Percentiles rank a stretch among this genome's conserved stretches.
Conservation (phyloP, 2,888 invertebrate species). For the Caenorhabditis sinica region DNA sequence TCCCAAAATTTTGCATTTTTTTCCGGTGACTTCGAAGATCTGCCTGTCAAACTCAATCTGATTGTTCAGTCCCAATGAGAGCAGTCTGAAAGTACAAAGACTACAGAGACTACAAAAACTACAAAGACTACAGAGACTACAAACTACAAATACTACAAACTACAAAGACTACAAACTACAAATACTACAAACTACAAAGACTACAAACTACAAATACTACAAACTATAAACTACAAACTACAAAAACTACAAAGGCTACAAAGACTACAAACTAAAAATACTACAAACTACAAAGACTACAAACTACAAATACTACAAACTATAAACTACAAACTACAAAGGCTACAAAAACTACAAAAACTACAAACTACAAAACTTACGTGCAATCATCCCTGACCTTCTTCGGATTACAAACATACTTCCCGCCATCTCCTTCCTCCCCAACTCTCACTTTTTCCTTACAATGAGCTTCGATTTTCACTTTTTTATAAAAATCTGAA, state of each 20-base stretch:
- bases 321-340: neutral
- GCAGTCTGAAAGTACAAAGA: constrained; percentile 44
- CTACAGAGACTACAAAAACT: too few species aligned
- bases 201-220: neutral
- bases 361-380: constrained; percentile 28
- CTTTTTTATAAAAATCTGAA: neutral
- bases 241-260: neutral
- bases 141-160: neutral
- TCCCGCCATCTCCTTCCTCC: constrained; percentile 65
- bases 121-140: neutral
- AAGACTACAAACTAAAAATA: constrained; percentile 4
- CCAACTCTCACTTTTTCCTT: constrained; percentile 36
- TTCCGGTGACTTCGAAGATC: constrained; percentile 29
- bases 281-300: constrained; percentile 24
- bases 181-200: neutral
- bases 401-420: constrained; percentile 60
- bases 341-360: neutral
- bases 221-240: too few species aligned
- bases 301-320: neutral
- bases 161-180: neutral
- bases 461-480: constrained; percentile 13
- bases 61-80: constrained; percentile 58
- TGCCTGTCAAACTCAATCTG: constrained; percentile 44
- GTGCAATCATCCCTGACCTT: constrained; percentile 35
- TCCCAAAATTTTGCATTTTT: constrained; percentile 34